Base-by-base conservation (phyloP, 1,140 invertebrate species). In the Campoletis sonorensis region DNA sequence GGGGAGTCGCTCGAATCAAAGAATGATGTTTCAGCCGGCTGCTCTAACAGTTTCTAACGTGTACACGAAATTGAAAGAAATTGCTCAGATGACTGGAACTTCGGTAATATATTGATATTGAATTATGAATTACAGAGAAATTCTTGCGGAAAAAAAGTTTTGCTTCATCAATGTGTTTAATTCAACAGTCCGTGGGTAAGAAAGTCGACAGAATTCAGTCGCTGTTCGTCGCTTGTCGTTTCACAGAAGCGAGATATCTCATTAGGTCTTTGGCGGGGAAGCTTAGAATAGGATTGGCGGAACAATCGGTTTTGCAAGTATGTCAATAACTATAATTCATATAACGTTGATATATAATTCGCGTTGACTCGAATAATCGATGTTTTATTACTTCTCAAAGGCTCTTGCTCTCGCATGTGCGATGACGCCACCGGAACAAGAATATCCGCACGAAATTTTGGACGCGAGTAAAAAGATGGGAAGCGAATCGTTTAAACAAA, bases 261-360 rank as follows among this genome's bases (percentile, higher is more conserved):
- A 97, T 99, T 67, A 94, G 99, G 85, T 98, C 97, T 0, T 91
- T 99, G 1, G 95, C 96, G 82, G 99, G 99, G 15, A 99, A 99
- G 92, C 92, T 99, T 68, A 94, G 99, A 54, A 98, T 99, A 85
- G 98, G 98, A 4, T 93, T 99, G 73, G 99, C 98, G 0, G 99
- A 99, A 89, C 98, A 99, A 91, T 99, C 98, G 16, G 95, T 99
- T 27, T 92, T 99, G 18, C 96, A 97, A 89, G 93, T 93, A 87
- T 81, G 73, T 83, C 16, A 51, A 51, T 21, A 11, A 54, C 10
- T 54, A n/a, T n/a, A 0, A 54, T 54, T n/a, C 1, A 54, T 15
- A 61, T 40, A 45, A 11, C 40, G 11, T n/a, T n/a, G n/a, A n/a
- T n/a, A n/a, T n/a, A n/a, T n/a, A n/a, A n/a, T n/a, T n/a, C n/a